A percentile compares a stretch with the other conserved stretches of the same genome.
These are phyloP conservation scores for Spicauda simplicius DNA, from an alignment of 2,888 invertebrate species.

Conservation along the genomic window DNA sequence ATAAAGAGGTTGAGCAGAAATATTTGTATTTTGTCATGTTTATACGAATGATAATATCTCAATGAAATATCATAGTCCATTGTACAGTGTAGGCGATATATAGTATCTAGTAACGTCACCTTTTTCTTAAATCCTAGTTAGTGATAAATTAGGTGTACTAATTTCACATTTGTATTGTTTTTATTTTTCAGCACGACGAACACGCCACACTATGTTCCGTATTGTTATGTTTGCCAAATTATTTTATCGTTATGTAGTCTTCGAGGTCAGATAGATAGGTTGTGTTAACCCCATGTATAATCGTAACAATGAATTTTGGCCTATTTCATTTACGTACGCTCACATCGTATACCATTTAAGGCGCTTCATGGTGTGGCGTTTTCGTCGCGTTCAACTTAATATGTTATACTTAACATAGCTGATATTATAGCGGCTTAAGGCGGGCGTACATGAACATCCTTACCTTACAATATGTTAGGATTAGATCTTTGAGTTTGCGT, in stretches of 20 bases:
- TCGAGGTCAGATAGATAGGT: conserved; percentile 58
- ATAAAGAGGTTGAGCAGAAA: conserved; percentile 73
- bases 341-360: conserved; percentile 46
- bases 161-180: conserved; percentile 72
- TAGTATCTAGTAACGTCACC: conserved; percentile 74
- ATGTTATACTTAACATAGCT: conserved; percentile 78
- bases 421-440: conserved; percentile 80
- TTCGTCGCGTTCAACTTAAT: conserved; percentile 74
- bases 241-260: conserved; percentile 45
- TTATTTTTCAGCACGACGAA: conserved; percentile 69
- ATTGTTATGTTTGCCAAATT: conserved; percentile 59
- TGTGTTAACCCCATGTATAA: conserved; percentile 71
- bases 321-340: conserved; percentile 68
- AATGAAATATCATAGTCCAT: conserved; percentile 82
- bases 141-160: conserved; percentile 75
- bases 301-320: conserved; percentile 76
- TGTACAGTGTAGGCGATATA: conserved; percentile 80
- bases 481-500: conserved; percentile 80
- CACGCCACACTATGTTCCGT: conserved; percentile 58
- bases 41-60: conserved; percentile 82
- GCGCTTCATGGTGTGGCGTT: conserved; percentile 57
- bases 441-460: conserved; percentile 76
- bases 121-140: conserved; percentile 77
- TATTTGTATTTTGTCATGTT: conserved; percentile 84
- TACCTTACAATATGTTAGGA: conserved; percentile 75